Percentiles rank a stretch among this genome's conserved stretches.
Conservation (phyloP, 2,888 invertebrate genomes). For the Hemicrepidius hirtus region DNA sequence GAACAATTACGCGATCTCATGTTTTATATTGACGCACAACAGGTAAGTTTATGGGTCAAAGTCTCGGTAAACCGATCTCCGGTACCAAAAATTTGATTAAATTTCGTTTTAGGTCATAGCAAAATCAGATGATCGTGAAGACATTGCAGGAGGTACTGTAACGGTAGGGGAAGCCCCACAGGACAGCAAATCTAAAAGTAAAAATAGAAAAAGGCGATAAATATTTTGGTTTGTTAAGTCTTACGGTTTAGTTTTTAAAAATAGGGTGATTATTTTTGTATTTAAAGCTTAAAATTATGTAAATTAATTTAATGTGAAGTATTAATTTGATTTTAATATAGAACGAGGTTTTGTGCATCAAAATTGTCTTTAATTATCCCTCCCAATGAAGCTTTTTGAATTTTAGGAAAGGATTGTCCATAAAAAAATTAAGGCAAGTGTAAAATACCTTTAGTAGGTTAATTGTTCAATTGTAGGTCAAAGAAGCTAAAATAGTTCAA, state of each 20-base stretch:
- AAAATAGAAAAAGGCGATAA: constrained; percentile 34
- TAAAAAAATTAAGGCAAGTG: no score
- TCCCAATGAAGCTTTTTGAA: no score
- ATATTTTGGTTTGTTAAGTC: constrained; percentile 6
- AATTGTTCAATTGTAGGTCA: not conserved
- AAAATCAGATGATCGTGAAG: constrained; percentile 75
- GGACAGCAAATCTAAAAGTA: constrained; percentile 57
- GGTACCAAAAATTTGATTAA: not conserved
- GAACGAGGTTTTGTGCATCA: no score
- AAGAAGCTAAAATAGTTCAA: not conserved
- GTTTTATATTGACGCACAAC: constrained; percentile 95
- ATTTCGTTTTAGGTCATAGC: constrained; percentile 68
- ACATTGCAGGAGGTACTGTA: constrained; percentile 78
- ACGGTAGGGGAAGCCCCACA: constrained; percentile 73
- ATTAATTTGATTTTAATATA: no score
- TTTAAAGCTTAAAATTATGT: no score
- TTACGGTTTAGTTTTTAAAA: not conserved
- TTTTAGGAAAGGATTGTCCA: no score
- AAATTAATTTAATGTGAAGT: no score
- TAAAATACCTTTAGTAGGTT: no score
- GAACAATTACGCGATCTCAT: constrained; percentile 97
- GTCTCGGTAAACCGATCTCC: no score
- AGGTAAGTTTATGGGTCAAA: constrained; percentile 64
- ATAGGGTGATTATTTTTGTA: not conserved
- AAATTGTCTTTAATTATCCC: no score